Evolutionary conservation across 2,113 vertebrate species (phyloP), one percentile per base, ranked within the genome.

Genomic region (Sclerurus mexicanus): DNA sequence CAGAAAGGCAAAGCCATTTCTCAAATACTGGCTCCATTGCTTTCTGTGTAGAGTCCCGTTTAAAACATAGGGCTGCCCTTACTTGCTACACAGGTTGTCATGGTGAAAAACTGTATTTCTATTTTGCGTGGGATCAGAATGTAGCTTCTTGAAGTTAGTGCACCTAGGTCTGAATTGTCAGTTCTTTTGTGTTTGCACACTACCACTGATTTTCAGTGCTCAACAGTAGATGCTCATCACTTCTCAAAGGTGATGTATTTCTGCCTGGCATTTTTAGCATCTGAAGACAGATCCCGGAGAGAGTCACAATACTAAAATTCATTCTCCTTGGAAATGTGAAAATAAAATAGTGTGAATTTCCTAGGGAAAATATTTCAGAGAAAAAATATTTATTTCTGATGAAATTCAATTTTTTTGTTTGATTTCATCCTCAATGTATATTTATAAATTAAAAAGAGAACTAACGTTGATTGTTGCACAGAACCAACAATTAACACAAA

Each of bases 31-130:
- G 4, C 52, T 89, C 39, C 10, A n/a, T 9, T 78, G 62, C 37
- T 91, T 72, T 87, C 39, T 85, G 2, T 85, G 56, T 60, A 44
- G n/a, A 53, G n/a, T 66, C 33, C 19, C 14, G 33, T 90, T 92
- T 58, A 73, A 85, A 90, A 77, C 13, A 12, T 1, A n/a, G 22
- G n/a, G 7, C 24, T 60, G 9, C 42, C 9, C 0, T 0, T 78
- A 19, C 9, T 63, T 90, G 25, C 86, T 40, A 80, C 47, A 58
- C 7, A 53, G 49, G 8, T 75, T 1, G 2, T 6, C 4, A 3
- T 40, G 21, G 27, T 20, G 27, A 90, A 90, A 95, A 90, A 24
- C 55, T 0, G 0, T 55, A 8, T 86, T 90, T 92, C 28, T 69
- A 0, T 39, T 92, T 80, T 47, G 55, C 11, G 24, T 73, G 42